Conservation (phyloP, 2,113 vertebrate species). For the Thomomys bottae region DNA sequence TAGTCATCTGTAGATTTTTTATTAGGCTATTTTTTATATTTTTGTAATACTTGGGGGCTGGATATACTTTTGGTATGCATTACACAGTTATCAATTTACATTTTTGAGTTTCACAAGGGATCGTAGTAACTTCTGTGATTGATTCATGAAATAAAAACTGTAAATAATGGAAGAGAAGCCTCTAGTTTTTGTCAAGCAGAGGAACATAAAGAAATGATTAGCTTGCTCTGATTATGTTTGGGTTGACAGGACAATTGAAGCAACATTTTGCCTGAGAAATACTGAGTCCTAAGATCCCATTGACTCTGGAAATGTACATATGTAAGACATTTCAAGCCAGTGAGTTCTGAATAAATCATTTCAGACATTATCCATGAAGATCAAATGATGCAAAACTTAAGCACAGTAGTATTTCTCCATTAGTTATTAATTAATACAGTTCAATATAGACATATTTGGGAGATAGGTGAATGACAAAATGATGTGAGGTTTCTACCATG, state of each 20-base stretch:
- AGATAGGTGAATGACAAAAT: rapidly evolving
- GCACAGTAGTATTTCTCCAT: not conserved
- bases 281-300: not conserved
- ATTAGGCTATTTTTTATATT: not conserved
- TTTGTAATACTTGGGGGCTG: rapidly evolving
- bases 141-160: not conserved
- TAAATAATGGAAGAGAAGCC: not conserved
- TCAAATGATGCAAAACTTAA: not conserved
- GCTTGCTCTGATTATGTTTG: not conserved
- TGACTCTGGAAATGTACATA: not conserved
- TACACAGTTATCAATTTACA: not conserved
- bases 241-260: rapidly evolving
- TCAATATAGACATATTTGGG: not conserved
- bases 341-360: not conserved
- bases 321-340: rapidly evolving
- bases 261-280: not conserved
- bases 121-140: not conserved
- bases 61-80: not conserved
- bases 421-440: not conserved
- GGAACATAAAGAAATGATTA: not conserved
- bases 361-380: not conserved
- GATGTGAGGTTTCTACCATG: not conserved
- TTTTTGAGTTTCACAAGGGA: not conserved
- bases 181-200: rapidly evolving
- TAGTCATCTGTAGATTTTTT: too few species aligned